Conservation (phyloP, 1,140 invertebrate genomes). For the Trachymyrmex cornetzi region DNA sequence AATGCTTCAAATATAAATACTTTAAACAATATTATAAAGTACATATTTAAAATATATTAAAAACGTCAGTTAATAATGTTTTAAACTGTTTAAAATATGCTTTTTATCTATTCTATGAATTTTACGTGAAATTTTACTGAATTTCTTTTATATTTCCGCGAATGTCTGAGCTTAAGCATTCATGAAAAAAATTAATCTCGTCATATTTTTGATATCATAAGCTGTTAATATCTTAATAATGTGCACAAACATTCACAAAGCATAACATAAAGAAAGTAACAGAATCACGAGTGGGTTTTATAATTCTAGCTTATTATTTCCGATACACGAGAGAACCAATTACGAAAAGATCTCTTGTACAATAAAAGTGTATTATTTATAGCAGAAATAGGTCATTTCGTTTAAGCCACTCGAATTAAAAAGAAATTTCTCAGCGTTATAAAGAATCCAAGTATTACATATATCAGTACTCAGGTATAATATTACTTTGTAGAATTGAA, state of each 20-base stretch:
- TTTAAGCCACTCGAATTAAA: conserved; percentile 18
- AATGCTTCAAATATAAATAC: too few relatives aligned
- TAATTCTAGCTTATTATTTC: conserved; percentile 16
- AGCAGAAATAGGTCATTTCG: neutral
- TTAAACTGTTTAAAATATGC: too few relatives aligned
- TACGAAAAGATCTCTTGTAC: conserved; percentile 23
- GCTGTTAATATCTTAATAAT: conserved; percentile 27
- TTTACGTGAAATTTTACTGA: neutral
- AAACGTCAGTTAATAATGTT: too few relatives aligned
- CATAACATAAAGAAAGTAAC: conserved; percentile 12
- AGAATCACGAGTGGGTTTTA: conserved; percentile 17
- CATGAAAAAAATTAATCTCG: neutral
- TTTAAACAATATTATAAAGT: too few relatives aligned
- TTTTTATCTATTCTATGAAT: neutral
- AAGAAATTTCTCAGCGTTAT: neutral
- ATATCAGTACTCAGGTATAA: neutral
- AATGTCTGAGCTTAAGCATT: neutral
- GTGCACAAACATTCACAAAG: neutral
- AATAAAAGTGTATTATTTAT: conserved; percentile 11
- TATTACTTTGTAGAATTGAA: neutral
- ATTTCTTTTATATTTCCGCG: conserved; percentile 4
- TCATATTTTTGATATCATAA: conserved; percentile 10
- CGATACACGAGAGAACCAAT: conserved; percentile 35
- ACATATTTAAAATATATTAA: too few relatives aligned
- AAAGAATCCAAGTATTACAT: neutral